A percentile compares a stretch with the other conserved stretches of the same genome.
phyloP scores from a whole-genome alignment of 2,797 vertebrate species.

The Syndactyla subalaris region DNA sequence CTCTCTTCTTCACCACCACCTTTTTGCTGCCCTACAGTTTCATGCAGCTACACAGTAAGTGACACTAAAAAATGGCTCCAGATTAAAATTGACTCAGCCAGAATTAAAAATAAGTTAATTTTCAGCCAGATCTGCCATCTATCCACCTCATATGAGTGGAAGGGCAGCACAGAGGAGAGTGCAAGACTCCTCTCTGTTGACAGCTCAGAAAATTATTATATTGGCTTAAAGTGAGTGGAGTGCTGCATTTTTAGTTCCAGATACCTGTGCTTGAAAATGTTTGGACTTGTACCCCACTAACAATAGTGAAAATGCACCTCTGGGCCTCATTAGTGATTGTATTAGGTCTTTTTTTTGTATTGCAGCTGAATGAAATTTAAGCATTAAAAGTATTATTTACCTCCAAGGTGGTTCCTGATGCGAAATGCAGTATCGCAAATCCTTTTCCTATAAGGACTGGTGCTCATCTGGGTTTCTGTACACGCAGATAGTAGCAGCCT shows the following conservation, averaged over 20 bases:
- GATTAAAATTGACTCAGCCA: not conserved
- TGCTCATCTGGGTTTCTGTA: not conserved
- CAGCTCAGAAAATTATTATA: not conserved
- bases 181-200: not conserved
- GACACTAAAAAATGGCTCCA: not conserved
- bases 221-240: not conserved
- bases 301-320: not conserved
- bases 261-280: not conserved
- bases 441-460: not conserved
- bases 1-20: not conserved
- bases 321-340: not conserved
- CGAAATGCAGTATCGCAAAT: not conserved
- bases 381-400: not conserved
- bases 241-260: not conserved
- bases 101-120: not conserved
- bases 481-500: not conserved
- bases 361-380: not conserved
- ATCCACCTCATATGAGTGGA: not conserved
- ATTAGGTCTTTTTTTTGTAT: not conserved
- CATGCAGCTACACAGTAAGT: not conserved
- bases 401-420: not conserved
- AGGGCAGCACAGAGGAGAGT: not conserved
- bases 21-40: rapidly evolving
- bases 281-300: not conserved
- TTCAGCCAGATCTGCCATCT: not conserved